Percentiles rank a stretch among this genome's conserved stretches.
phyloP scores from a whole-genome alignment of 64 coral and sea anemone species.

The Actinia equina region DNA sequence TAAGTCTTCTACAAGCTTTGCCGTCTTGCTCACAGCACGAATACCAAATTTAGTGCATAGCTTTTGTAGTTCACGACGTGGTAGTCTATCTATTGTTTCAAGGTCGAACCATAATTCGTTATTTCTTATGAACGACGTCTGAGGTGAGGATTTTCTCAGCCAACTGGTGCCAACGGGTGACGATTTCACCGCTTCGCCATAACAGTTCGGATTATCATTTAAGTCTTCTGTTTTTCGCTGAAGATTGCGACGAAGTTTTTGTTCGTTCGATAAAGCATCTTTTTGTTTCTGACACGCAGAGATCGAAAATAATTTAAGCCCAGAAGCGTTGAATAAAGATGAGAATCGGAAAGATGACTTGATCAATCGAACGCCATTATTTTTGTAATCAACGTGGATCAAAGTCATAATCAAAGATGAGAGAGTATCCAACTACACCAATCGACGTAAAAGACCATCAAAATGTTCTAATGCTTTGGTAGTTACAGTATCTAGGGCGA shows the following conservation, averaged over 20 bases:
- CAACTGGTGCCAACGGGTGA: not conserved
- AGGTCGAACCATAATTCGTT: slow-evolving; percentile 65
- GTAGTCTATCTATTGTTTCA: slow-evolving; percentile 32
- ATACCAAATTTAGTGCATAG: slow-evolving; percentile 77
- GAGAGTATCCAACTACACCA: not conserved
- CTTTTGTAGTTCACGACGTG: slow-evolving; percentile 71
- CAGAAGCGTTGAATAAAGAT: not conserved
- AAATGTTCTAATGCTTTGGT: not conserved
- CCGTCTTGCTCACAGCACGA: slow-evolving; percentile 61
- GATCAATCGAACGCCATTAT: not conserved
- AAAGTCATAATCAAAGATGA: not conserved
- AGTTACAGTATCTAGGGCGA: not conserved
- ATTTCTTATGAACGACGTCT: not conserved
- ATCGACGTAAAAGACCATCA: not conserved
- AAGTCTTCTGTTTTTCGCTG: not conserved
- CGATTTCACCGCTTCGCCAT: not conserved
- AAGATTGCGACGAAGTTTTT: not conserved
- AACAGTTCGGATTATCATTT: not conserved
- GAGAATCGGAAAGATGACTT: not conserved
- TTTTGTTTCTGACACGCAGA: not conserved
- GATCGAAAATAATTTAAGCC: not conserved
- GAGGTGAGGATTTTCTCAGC: not conserved
- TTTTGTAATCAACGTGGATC: not conserved
- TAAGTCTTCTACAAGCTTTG: slow-evolving; percentile 41
- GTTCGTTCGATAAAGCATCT: not conserved